Evolutionary conservation across 2,888 invertebrate genomes (phyloP).

Genomic region (Cheilosia pagana): DNA sequence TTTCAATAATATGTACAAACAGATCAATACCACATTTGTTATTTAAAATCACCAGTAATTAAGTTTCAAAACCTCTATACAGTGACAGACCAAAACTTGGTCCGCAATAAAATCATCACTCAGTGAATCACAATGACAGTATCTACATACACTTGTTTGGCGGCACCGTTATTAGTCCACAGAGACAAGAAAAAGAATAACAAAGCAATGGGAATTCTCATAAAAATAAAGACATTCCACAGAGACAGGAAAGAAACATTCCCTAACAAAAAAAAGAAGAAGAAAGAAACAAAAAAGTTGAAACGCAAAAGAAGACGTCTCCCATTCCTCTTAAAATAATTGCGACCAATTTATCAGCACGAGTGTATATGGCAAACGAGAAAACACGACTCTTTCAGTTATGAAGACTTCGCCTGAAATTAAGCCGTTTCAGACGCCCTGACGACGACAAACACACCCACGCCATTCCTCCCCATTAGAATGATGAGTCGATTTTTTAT

Average conservation of each 20-base stretch:
- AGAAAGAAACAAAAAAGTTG: constrained; percentile 9
- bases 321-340: constrained; percentile 40
- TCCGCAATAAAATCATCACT: constrained; percentile 12
- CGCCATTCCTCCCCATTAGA: constrained; percentile 17
- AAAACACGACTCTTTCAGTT: constrained; percentile 16
- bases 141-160: background rate
- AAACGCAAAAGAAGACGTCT: constrained; percentile 30
- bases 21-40: no score
- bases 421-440: constrained; percentile 3
- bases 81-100: no score
- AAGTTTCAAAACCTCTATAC: no score
- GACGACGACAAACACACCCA: constrained; percentile 18
- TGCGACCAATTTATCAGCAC: constrained; percentile 48
- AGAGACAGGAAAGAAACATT: constrained; percentile 10
- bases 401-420: constrained; percentile 31
- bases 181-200: background rate
- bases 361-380: constrained; percentile 22
- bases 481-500: constrained; percentile 48
- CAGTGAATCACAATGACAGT: constrained; percentile 7
- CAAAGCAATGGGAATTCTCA: constrained; percentile 22
- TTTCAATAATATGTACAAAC: no score
- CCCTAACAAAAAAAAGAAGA: background rate
- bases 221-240: constrained; percentile 36
- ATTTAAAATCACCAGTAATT: no score
- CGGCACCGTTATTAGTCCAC: constrained; percentile 3